Evolutionary conservation across 2,888 invertebrate species (phyloP).

Genomic region (Microplitis deprimator): DNA sequence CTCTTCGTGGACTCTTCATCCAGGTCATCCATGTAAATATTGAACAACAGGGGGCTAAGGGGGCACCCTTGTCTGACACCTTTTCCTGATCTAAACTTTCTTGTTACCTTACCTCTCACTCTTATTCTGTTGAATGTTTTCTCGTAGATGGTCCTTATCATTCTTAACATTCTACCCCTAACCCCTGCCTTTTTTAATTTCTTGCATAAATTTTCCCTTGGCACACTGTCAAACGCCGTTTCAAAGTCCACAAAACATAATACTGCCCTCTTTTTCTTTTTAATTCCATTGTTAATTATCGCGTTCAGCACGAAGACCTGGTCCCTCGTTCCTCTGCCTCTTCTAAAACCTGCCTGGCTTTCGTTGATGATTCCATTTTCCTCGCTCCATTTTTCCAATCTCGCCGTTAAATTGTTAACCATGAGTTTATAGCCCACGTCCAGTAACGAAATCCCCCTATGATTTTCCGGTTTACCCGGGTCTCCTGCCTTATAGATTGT

Average conservation of each 20-base stretch:
- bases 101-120: background rate
- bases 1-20: constrained; percentile 26
- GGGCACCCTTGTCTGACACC: constrained; percentile 48
- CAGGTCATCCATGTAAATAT: constrained; percentile 41
- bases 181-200: constrained; percentile 25
- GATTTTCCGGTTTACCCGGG: constrained; percentile 17
- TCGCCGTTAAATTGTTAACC: constrained; percentile 30
- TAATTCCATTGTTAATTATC: constrained; percentile 22
- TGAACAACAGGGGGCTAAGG: constrained; percentile 42
- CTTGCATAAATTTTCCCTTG: constrained; percentile 33
- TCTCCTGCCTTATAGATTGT: constrained; percentile 40
- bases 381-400: constrained; percentile 37
- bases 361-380: constrained; percentile 36
- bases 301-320: constrained; percentile 30
- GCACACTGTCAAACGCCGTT: constrained; percentile 45
- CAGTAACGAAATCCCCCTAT: constrained; percentile 31
- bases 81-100: background rate
- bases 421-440: constrained; percentile 36
- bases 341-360: constrained; percentile 45
- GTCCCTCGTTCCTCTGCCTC: constrained; percentile 21
- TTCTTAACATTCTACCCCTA: background rate
- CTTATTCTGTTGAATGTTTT: background rate
- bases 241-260: constrained; percentile 39
- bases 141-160: constrained; percentile 6
- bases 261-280: constrained; percentile 36